Conservation (phyloP, 2,888 invertebrate genomes). For the Tiliacea citrago region DNA sequence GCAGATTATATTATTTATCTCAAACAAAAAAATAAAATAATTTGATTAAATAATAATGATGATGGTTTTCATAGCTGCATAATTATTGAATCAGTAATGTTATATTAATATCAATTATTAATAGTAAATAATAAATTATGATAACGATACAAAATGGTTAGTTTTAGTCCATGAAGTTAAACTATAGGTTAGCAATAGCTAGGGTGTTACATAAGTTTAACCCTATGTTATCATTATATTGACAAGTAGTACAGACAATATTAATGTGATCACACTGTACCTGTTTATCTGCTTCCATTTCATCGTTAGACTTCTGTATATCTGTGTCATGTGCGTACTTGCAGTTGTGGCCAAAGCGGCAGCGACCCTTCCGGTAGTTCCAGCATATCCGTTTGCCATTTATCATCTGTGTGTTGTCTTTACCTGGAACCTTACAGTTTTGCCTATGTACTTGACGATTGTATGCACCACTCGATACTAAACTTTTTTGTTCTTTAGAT, state of each 20-base stretch:
- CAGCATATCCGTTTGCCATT: slow-evolving; percentile 98
- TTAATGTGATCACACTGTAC: slow-evolving; percentile 53
- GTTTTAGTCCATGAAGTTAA: background rate
- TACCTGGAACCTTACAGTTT: slow-evolving; percentile 91
- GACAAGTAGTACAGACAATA: background rate
- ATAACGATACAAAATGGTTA: background rate
- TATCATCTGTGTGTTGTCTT: slow-evolving; percentile 94
- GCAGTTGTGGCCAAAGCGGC: slow-evolving; percentile 97
- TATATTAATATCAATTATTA: background rate
- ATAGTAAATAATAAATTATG: background rate
- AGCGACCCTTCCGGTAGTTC: slow-evolving; percentile 97
- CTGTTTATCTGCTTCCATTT: slow-evolving; percentile 91
- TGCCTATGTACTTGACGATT: slow-evolving; percentile 91
- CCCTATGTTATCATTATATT: slow-evolving; percentile 4
- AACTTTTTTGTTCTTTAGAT: slow-evolving; percentile 65
- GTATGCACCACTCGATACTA: slow-evolving; percentile 82
- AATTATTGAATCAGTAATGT: background rate
- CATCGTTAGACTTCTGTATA: slow-evolving; percentile 92
- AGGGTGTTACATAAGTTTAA: background rate
- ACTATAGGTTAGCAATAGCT: background rate
- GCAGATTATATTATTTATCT: background rate
- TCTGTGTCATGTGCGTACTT: slow-evolving; percentile 98
- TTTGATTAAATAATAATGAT: background rate
- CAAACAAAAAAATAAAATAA: background rate
- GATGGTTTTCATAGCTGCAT: background rate